These are phyloP conservation scores for Nephrotoma guestfalica DNA, from an alignment of 2,888 invertebrate species.

Conservation along the genomic window DNA sequence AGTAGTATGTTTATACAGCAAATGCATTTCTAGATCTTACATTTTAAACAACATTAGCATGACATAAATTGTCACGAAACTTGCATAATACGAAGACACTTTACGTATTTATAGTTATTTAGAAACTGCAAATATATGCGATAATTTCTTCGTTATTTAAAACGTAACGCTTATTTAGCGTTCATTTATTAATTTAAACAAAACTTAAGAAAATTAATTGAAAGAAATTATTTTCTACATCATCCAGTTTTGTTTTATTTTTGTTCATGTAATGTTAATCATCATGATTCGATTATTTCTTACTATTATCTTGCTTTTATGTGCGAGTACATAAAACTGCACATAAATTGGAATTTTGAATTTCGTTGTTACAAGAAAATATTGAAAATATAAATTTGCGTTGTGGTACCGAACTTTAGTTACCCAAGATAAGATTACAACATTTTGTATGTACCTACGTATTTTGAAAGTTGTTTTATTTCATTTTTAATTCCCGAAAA, in stretches of 20 bases:
- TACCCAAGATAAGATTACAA: not conserved
- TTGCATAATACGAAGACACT: not conserved
- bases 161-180: not conserved
- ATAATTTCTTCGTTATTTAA: not conserved
- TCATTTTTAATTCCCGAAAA: not conserved
- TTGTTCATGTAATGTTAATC: not conserved
- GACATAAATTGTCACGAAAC: not conserved
- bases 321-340: not conserved
- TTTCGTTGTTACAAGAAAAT: not conserved
- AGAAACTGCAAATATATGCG: not conserved
- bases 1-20: not conserved
- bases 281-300: not conserved
- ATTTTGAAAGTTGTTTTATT: not conserved
- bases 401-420: not conserved
- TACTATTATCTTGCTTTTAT: not conserved
- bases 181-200: not conserved
- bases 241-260: not conserved
- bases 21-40: not conserved
- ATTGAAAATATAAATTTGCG: no score
- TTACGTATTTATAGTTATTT: not conserved
- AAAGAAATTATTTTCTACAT: not conserved
- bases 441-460: not conserved
- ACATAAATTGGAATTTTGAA: not conserved
- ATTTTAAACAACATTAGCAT: not conserved
- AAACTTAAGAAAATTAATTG: slow-evolving; percentile 16